Percentiles rank a stretch among this genome's conserved stretches.
These are phyloP conservation scores for Glaucomys volans DNA, from an alignment of 2,113 vertebrate genomes.

Conservation along the genomic window DNA sequence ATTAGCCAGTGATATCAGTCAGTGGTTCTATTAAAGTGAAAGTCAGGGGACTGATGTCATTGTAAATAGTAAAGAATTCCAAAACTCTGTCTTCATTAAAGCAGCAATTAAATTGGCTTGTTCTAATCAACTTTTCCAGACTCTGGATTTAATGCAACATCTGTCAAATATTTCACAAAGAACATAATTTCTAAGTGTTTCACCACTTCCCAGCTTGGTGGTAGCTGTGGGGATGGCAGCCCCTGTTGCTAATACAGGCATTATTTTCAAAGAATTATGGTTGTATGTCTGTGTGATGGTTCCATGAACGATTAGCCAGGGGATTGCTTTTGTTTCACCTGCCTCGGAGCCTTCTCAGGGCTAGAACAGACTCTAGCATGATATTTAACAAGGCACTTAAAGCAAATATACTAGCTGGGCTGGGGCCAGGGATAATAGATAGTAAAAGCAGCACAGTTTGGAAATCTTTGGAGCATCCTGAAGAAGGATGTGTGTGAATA, in stretches of 20 bases:
- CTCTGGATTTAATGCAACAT: not conserved
- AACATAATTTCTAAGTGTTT: not conserved
- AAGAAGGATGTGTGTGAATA: not conserved
- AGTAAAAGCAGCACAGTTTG: not conserved
- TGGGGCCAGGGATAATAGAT: not conserved
- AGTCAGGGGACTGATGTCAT: not conserved
- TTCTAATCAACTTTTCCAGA: not conserved
- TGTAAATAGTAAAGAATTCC: not conserved
- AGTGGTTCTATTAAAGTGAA: not conserved
- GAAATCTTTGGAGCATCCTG: not conserved
- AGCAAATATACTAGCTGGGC: not conserved
- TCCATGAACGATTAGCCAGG: not conserved
- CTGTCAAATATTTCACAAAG: not conserved
- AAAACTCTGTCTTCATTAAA: not conserved
- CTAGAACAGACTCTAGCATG: not conserved
- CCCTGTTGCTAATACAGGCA: not conserved
- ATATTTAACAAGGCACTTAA: not conserved
- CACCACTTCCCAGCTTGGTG: not conserved
- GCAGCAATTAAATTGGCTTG: not conserved
- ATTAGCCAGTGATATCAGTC: no score
- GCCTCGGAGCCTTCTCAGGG: not conserved
- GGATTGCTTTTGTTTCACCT: not conserved
- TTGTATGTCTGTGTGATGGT: not conserved
- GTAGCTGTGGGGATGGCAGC: not conserved
- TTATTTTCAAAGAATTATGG: not conserved